These are phyloP conservation scores for Microcebus lehilahytsara DNA, from an alignment of 2,113 vertebrate genomes.

Conservation along the genomic window DNA sequence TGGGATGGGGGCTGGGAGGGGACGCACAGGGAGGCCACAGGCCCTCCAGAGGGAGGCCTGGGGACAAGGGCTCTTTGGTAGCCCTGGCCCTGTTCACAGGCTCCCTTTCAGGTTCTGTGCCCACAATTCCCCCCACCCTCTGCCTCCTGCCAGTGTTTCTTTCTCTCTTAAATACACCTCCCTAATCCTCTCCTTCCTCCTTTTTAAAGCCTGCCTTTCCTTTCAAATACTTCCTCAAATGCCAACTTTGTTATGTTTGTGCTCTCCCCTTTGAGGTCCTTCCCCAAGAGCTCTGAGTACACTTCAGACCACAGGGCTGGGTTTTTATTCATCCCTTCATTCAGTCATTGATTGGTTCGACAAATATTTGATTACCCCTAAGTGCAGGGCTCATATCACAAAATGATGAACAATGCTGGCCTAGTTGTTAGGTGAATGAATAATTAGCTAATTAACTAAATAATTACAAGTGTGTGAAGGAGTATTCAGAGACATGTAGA, in stretches of 20 bases:
- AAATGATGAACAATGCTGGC: neutral
- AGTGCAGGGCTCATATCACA: neutral
- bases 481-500: neutral
- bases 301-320: neutral
- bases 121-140: neutral
- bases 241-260: constrained; percentile 38
- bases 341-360: neutral
- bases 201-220: constrained; percentile 69
- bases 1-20: neutral
- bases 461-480: neutral
- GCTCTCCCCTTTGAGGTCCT: neutral
- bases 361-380: constrained; percentile 13
- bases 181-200: constrained; percentile 70
- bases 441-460: neutral
- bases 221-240: constrained; percentile 70
- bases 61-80: constrained; percentile 62
- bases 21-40: neutral
- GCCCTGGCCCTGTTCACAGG: constrained; percentile 31
- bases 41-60: neutral
- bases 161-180: constrained; percentile 62
- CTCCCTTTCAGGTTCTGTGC: constrained; percentile 55
- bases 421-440: neutral
- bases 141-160: neutral
- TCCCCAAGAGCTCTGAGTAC: neutral
- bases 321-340: neutral